Base-by-base conservation (phyloP, 2,797 vertebrate genomes). In the Vultur gryphus region DNA sequence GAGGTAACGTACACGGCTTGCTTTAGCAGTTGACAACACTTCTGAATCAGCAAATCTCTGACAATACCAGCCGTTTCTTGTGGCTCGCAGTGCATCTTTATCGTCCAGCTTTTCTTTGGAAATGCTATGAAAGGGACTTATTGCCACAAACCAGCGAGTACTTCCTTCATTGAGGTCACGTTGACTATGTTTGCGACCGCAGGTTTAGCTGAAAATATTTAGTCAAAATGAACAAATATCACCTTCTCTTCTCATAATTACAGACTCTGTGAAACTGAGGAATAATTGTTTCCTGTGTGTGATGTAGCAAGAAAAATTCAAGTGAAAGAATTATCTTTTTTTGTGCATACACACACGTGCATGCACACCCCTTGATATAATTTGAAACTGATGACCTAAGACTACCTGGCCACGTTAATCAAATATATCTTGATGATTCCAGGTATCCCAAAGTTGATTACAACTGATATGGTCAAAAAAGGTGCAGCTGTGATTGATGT, bases 401-500 rank as follows among this genome's bases (percentile, higher is more conserved):
- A 51, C 24, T 61, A 2, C 80, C 28, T 57, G 77, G 46, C 48
- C 35, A 2, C 31, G 11, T 54, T 90, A 81, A 91, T 77, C 18
- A 43, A 84, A 58, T 88, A 8, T 91, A 13, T 77, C 89, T 95
- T 95, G 59, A 78, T 92, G 48, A 76, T 98, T 97, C 8, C 82
- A 99, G 99, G 99, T 92, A 98, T 99, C 95, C 99, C 99, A 6
- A 98, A 98, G 66, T 89, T 99, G 97, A 99, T 99, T 96, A 99
- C 99, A 8, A 97, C 98, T 84, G 99, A 99, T 79, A 99, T 99
- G 99, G 98, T 99, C 77, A 99, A 99, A 97, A 98, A 98, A 92
- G 99, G 99, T 7, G 98, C 99, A 28, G 97, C 98, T n/a, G 98
- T 99, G 64, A 99, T 99, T 57, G 99, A 99, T 4, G 98, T 99